Evolutionary conservation across 2,888 invertebrate species (phyloP).

Genomic region (Agelastica alni): DNA sequence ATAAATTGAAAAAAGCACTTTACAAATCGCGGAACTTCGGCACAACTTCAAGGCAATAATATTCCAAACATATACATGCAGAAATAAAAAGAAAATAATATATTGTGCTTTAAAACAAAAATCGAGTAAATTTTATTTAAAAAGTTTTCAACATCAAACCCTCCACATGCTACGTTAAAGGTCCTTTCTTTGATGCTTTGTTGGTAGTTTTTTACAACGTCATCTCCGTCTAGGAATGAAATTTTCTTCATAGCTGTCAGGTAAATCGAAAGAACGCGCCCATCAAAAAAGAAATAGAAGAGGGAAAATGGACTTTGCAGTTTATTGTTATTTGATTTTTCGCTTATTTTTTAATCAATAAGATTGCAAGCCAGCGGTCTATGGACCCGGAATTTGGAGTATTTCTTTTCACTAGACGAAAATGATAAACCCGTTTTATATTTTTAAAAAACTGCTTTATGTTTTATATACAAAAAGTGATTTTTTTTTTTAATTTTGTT

Average conservation of each 20-base stretch:
- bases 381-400: slow-evolving; percentile 1
- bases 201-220: slow-evolving; percentile 53
- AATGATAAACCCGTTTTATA: too few relatives aligned
- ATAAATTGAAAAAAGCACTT: not conserved
- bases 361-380: not conserved
- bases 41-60: too few relatives aligned
- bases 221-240: slow-evolving; percentile 54
- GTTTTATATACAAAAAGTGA: too few relatives aligned
- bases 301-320: slow-evolving; percentile 36
- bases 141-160: slow-evolving; percentile 49
- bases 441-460: too few relatives aligned
- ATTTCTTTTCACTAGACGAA: not conserved
- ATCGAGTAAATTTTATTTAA: slow-evolving; percentile 53
- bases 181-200: slow-evolving; percentile 44
- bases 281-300: slow-evolving; percentile 35
- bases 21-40: too few relatives aligned
- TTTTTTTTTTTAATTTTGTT: too few relatives aligned
- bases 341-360: slow-evolving; percentile 17
- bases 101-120: slow-evolving; percentile 45
- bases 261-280: slow-evolving; percentile 52
- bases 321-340: slow-evolving; percentile 41
- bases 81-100: not conserved
- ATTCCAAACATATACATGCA: not conserved
- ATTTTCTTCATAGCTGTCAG: slow-evolving; percentile 55
- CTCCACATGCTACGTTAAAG: slow-evolving; percentile 42